These are phyloP conservation scores for Littorina saxatilis DNA, from an alignment of 1,140 invertebrate genomes.

Conservation along the genomic window DNA sequence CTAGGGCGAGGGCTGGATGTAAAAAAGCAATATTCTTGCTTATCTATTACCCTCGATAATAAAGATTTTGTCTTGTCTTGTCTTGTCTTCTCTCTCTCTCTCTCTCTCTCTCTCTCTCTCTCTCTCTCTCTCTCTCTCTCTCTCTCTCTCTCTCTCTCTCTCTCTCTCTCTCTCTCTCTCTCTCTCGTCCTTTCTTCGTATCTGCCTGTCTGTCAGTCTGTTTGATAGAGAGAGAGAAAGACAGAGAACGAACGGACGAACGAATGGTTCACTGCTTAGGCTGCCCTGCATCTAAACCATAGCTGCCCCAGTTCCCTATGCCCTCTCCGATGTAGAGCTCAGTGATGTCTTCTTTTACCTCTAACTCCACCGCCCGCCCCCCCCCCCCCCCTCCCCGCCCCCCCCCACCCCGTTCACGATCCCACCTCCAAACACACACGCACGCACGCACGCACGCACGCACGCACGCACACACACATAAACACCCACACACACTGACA, in stretches of 20 bases:
- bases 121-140: constrained; percentile 1
- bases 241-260: too few relatives aligned
- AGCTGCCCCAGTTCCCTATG: too few relatives aligned
- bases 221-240: too few relatives aligned
- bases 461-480: neutral
- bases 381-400: neutral
- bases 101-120: neutral
- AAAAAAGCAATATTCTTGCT: too few relatives aligned
- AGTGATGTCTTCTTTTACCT: too few relatives aligned
- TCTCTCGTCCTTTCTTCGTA: neutral
- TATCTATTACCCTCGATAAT: too few relatives aligned
- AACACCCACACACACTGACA: neutral
- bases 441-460: neutral
- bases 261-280: too few relatives aligned
- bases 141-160: neutral
- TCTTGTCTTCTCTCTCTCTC: too few relatives aligned
- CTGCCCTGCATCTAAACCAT: too few relatives aligned
- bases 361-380: neutral
- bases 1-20: too few relatives aligned
- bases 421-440: neutral
- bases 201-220: neutral
- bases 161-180: neutral
- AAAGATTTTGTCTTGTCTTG: too few relatives aligned
- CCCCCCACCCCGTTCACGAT: neutral
- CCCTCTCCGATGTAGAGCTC: too few relatives aligned